A percentile compares a stretch with the other conserved stretches of the same genome.
Evolutionary conservation across 2,113 vertebrate species (phyloP).

Genomic region (Ctenomys sociabilis): DNA sequence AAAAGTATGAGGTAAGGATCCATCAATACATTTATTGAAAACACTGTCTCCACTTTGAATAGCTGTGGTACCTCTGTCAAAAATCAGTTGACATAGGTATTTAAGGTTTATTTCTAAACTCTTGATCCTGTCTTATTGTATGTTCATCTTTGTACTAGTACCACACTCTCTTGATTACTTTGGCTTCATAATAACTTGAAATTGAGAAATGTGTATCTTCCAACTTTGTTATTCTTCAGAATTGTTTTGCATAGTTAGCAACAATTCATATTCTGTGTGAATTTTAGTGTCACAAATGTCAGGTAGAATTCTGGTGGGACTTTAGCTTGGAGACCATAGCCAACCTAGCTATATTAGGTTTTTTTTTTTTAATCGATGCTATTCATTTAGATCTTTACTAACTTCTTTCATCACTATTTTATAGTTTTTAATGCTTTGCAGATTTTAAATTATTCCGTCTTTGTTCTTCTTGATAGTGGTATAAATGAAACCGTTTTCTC

Average conservation of each 20-base stretch:
- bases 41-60: not conserved
- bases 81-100: too few relatives aligned
- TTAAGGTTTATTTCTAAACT: not conserved
- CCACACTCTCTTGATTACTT: not conserved
- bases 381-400: not conserved
- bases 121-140: not conserved
- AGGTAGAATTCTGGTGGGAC: not conserved
- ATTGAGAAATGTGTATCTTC: not conserved
- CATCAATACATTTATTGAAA: slow-evolving; percentile 18
- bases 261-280: not conserved
- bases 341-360: not conserved
- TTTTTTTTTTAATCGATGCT: slow-evolving; percentile 2
- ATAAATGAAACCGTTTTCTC: not conserved
- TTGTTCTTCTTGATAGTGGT: not conserved
- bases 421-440: not conserved
- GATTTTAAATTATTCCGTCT: not conserved
- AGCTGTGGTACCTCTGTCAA: not conserved
- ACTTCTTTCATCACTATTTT: not conserved
- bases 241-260: not conserved
- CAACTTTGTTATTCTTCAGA: not conserved
- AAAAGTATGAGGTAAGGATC: not conserved
- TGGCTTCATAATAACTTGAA: slow-evolving; percentile 14
- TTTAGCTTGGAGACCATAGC: not conserved
- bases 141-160: not conserved
- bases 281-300: not conserved